Evolutionary conservation across 1,140 invertebrate species (phyloP).

Genomic region (Neodiprion virginianus): DNA sequence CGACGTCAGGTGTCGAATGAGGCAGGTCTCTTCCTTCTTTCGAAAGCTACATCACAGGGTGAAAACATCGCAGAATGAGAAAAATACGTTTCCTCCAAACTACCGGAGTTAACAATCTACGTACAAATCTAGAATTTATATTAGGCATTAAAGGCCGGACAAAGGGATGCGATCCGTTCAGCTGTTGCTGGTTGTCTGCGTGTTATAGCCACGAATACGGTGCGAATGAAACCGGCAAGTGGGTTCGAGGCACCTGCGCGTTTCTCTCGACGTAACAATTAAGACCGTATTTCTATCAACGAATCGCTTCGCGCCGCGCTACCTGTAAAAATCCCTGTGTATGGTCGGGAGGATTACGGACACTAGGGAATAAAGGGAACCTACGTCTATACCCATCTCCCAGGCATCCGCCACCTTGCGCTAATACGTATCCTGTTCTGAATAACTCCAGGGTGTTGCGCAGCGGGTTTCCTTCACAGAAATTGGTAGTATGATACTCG

Average conservation of each 20-base stretch:
- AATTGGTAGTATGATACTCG: too few relatives aligned
- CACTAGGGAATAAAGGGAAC: background rate
- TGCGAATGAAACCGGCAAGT: constrained; percentile 19
- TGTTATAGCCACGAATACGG: background rate
- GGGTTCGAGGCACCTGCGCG: background rate
- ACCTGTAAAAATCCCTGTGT: too few relatives aligned
- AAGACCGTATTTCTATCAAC: constrained; percentile 2
- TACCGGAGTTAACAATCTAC: background rate
- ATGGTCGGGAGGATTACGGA: background rate
- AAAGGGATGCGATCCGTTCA: constrained; percentile 14
- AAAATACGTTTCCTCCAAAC: constrained; percentile 17
- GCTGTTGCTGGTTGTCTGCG: background rate
- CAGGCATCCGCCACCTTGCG: background rate
- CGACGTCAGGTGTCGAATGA: background rate
- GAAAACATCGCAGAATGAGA: constrained; percentile 6
- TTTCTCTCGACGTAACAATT: constrained; percentile 9
- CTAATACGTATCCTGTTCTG: background rate
- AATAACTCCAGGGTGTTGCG: too few relatives aligned
- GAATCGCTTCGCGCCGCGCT: background rate
- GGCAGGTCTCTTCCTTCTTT: background rate
- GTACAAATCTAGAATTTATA: constrained; percentile 25
- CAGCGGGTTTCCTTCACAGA: too few relatives aligned
- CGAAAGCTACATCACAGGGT: background rate
- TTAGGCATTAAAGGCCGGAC: constrained; percentile 20
- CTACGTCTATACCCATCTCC: background rate